Percentiles rank a stretch among this genome's conserved stretches.
phyloP scores from a whole-genome alignment of 2,113 vertebrate genomes.

The Todiramphus chloris region DNA sequence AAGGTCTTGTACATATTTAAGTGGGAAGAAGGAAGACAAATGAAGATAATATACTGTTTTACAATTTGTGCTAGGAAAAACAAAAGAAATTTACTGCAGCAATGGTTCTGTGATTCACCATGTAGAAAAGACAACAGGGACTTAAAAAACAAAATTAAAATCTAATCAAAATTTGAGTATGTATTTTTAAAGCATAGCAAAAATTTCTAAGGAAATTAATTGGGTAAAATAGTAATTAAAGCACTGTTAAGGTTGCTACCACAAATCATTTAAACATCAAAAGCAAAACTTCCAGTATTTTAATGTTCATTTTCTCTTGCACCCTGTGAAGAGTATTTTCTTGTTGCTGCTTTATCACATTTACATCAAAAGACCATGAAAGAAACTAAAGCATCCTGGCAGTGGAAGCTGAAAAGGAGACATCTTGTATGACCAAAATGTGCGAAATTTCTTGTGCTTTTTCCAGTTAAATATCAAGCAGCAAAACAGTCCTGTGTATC shows the following conservation, averaged over 20 bases:
- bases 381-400: not conserved
- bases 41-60: constrained; percentile 51
- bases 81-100: constrained; percentile 27
- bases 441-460: not conserved
- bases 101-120: not conserved
- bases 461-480: not conserved
- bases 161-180: not conserved
- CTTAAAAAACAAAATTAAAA: not conserved
- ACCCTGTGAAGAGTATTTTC: not conserved
- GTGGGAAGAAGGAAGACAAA: constrained; percentile 36
- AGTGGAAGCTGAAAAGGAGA: not conserved
- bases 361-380: not conserved
- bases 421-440: not conserved
- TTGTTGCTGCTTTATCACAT: not conserved
- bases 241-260: not conserved
- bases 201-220: constrained; percentile 29
- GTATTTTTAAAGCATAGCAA: not conserved
- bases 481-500: not conserved
- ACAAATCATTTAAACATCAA: constrained; percentile 21
- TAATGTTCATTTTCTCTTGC: not conserved
- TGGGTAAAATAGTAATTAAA: constrained; percentile 19
- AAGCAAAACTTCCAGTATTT: not conserved
- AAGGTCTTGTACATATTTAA: constrained; percentile 30
- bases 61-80: not conserved
- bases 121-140: not conserved